These are phyloP conservation scores for Ormyrus thymus DNA, from an alignment of 2,888 invertebrate genomes.

Conservation along the genomic window DNA sequence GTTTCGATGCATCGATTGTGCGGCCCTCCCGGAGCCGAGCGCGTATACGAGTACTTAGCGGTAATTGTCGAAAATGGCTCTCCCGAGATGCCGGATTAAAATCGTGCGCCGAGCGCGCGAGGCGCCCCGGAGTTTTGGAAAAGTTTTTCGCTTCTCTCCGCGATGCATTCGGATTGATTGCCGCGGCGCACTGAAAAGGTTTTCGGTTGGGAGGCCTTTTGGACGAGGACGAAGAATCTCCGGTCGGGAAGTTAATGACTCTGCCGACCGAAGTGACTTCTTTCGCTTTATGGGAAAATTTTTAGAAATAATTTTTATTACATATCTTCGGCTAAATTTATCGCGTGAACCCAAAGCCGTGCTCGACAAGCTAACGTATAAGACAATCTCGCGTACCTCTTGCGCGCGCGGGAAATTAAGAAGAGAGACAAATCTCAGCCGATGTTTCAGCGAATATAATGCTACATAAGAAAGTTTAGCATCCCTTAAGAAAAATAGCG, in stretches of 20 bases:
- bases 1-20: conserved; percentile 40
- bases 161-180: too few species aligned
- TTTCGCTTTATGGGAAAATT: background rate
- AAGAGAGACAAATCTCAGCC: conserved; percentile 9
- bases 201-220: too few species aligned
- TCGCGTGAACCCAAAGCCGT: too few species aligned
- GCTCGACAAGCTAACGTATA: background rate
- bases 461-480: conserved; percentile 43
- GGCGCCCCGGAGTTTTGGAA: too few species aligned
- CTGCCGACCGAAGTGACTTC: too few species aligned
- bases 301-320: background rate
- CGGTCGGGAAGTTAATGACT: too few species aligned
- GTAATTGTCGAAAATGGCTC: conserved; percentile 40
- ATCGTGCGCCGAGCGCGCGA: too few species aligned
- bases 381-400: background rate
- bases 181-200: too few species aligned
- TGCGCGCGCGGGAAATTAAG: conserved; percentile 9
- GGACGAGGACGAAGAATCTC: too few species aligned
- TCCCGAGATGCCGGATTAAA: conserved; percentile 11
- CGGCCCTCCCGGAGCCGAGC: background rate
- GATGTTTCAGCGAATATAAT: conserved; percentile 1
- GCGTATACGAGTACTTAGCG: conserved; percentile 13
- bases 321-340: background rate
- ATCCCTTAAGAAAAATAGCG: conserved; percentile 63
- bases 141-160: too few species aligned